phyloP scores from a whole-genome alignment of 1,140 invertebrate species.

The Drosophila nannoptera region DNA sequence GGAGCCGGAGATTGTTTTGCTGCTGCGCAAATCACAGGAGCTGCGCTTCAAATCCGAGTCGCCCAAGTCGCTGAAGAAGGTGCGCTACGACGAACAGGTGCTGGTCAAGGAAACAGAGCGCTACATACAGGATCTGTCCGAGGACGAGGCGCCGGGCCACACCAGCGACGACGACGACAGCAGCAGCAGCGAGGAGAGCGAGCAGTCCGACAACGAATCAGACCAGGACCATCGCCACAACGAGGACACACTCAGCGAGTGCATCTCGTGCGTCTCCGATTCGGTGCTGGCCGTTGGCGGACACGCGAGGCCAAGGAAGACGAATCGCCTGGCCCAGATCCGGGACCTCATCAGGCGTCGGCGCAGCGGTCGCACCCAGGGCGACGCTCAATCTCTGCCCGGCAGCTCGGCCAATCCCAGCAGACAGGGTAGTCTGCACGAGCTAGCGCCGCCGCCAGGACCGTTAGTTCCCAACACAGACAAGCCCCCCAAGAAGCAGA shows the following conservation, averaged over 20 bases:
- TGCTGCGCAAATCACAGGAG: constrained; percentile 76
- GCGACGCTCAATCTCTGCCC: constrained; percentile 76
- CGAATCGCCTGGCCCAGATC: constrained; percentile 60
- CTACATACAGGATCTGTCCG: constrained; percentile 74
- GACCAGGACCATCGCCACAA: constrained; percentile 49
- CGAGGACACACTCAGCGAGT: constrained; percentile 73
- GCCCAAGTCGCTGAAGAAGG: constrained; percentile 75
- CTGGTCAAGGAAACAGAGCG: constrained; percentile 75
- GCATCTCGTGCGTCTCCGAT: constrained; percentile 76
- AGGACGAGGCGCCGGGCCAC: constrained; percentile 59
- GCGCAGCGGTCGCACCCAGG: constrained; percentile 66
- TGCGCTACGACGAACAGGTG: constrained; percentile 76
- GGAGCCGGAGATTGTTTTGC: constrained; percentile 79
- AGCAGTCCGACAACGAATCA: constrained; percentile 52
- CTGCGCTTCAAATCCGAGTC: constrained; percentile 75
- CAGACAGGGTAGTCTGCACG: constrained; percentile 66
- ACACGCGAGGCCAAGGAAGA: constrained; percentile 60
- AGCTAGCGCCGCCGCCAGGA: constrained; percentile 63
- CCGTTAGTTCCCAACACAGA: constrained; percentile 52
- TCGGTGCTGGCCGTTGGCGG: constrained; percentile 70
- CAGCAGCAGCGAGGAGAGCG: constrained; percentile 57
- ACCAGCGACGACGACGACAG: constrained; percentile 56
- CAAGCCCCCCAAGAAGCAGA: constrained; percentile 51
- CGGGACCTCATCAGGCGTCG: constrained; percentile 60
- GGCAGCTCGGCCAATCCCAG: constrained; percentile 66